Conservation (phyloP, 2,113 vertebrate species). For the Uria lomvia region DNA sequence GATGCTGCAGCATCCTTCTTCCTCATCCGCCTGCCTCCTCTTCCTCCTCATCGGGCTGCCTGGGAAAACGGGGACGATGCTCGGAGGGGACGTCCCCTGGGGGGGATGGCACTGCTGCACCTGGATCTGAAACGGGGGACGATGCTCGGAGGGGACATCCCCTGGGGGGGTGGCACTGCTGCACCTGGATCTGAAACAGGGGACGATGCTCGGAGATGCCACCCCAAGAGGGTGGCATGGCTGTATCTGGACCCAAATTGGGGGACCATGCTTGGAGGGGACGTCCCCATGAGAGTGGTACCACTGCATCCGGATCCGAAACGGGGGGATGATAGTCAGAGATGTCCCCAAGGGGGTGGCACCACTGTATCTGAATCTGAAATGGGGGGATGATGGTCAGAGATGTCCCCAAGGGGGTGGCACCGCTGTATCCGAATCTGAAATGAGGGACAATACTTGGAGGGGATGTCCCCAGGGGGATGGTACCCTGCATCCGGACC, state of each 20-base stretch:
- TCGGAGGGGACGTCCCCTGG: background rate
- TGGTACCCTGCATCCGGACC: background rate
- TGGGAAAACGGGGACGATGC: background rate
- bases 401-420: background rate
- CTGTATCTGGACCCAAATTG: background rate
- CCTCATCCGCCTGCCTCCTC: background rate
- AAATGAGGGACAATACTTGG: background rate
- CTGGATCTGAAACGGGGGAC: background rate
- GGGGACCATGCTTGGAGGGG: too few species aligned
- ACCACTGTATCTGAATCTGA: background rate
- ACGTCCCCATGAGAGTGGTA: too few species aligned
- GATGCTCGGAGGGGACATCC: too few species aligned
- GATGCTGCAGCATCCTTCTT: background rate
- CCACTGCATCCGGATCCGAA: too few species aligned
- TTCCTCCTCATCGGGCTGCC: background rate
- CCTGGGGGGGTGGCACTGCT: too few species aligned
- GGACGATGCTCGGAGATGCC: too few species aligned
- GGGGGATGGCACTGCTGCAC: background rate
- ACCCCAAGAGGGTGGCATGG: too few species aligned
- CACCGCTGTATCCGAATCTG: rapidly evolving
- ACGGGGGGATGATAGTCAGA: too few species aligned
- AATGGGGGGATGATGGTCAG: too few species aligned
- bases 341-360: too few species aligned
- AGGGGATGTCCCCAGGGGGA: too few species aligned
- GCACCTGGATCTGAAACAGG: too few species aligned